Base-by-base conservation (phyloP, 2,888 invertebrate genomes). In the Corbicula japonica region DNA sequence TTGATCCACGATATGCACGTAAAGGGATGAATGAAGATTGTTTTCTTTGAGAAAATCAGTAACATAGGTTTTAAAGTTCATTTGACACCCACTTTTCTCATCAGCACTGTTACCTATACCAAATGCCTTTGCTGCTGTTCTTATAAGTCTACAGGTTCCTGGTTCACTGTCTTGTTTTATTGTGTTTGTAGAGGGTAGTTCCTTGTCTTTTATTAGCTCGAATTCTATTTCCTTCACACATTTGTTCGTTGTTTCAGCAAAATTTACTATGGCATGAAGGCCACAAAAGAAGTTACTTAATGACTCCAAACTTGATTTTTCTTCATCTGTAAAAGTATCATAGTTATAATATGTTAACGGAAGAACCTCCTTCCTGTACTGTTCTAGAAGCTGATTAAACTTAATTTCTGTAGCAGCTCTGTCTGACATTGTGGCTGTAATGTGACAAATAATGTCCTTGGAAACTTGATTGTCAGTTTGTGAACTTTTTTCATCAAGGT, bases 111-210 rank as follows among this genome's bases (percentile, higher is more conserved):
- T 54, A 32, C 63, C 71, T 18, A 60, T 61, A 15, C 71, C 74
- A 58, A 81, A 81, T 48, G 68, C 74, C 56, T 77, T 71, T 5
- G 76, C 52, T 32, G 72, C 63, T n/a, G 72, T 78, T 26, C 78
- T n/a, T 21, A 75, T 35, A 23, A 78, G 63, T 2, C 76, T 35
- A 46, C 69, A 75, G 6, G 54, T 68, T 1, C 72, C 72, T 18
- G 75, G 70, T 23, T 76, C 66, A 35, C 26, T 32, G 46, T 61
- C 46, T 23, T 66, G 61, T n/a, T 60, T 66, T 15, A 12, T 35
- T 69, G 15, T 54, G 32, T 79, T 69, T 52, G 32, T 28, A 21
- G 6, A 35, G 18, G 75, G 78, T 23, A 38, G 52, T 23, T 66
- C n/a, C 23, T 41, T 48, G 28, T 68, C 32, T 32, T 73, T 62